Conservation (phyloP, 2,113 vertebrate genomes). For the Vulpes vulpes region DNA sequence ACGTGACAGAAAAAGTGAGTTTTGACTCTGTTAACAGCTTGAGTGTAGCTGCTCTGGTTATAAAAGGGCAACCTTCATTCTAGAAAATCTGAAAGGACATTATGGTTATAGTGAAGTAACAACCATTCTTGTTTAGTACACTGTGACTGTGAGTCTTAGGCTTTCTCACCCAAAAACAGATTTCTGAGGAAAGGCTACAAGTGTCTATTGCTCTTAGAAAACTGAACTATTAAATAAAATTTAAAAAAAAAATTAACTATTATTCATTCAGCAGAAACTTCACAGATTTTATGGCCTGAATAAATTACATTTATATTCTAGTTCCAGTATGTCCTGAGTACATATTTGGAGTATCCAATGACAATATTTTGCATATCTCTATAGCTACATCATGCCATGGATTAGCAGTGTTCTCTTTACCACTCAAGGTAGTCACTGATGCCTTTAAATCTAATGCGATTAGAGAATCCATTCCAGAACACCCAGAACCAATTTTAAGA, state of each 20-base stretch:
- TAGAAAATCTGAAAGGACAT: background rate
- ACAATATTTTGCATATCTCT: background rate
- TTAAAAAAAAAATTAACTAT: background rate
- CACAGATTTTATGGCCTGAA: background rate
- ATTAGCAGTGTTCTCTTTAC: background rate
- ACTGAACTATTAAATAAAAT: background rate
- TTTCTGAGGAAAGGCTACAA: background rate
- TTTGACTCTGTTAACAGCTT: background rate
- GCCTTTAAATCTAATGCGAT: background rate
- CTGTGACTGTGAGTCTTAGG: background rate
- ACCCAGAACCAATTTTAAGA: background rate
- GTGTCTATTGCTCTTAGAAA: background rate
- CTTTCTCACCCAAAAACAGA: background rate
- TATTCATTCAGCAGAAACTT: background rate
- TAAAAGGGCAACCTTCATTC: background rate
- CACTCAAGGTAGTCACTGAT: background rate
- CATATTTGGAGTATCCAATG: background rate
- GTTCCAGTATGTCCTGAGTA: background rate
- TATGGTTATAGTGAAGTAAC: background rate
- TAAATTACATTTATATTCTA: background rate
- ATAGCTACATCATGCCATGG: background rate
- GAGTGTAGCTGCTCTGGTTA: background rate
- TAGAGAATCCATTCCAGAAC: background rate
- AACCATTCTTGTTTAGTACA: background rate
- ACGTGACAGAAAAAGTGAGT: background rate